These are phyloP conservation scores for Ips nitidus DNA, from an alignment of 1,140 invertebrate species.

Conservation along the genomic window DNA sequence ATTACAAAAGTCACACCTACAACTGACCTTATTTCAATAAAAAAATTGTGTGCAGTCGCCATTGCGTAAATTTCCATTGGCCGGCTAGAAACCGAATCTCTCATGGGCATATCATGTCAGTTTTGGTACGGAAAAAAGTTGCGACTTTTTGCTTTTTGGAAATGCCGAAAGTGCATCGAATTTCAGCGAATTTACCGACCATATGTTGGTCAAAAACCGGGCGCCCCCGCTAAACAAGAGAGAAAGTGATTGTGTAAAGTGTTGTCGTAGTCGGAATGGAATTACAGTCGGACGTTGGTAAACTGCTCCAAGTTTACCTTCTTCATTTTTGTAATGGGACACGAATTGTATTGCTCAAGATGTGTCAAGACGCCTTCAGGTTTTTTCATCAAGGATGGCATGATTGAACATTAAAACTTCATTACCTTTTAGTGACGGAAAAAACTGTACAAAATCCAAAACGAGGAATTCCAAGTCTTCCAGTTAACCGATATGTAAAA, in stretches of 20 bases:
- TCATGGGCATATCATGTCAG: too few relatives aligned
- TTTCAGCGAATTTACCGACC: conserved; percentile 10
- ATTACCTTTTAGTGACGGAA: too few relatives aligned
- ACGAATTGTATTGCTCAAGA: too few relatives aligned
- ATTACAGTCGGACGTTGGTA: conserved; percentile 13
- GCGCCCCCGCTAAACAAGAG: conserved; percentile 20
- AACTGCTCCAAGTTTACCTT: conserved; percentile 10
- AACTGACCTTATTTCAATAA: conserved; percentile 10
- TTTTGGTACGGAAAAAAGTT: too few relatives aligned
- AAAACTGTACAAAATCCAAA: too few relatives aligned
- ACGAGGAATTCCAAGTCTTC: too few relatives aligned
- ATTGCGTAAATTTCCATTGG: background rate
- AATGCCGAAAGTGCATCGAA: conserved; percentile 7
- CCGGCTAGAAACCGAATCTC: too few relatives aligned
- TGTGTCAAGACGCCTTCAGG: too few relatives aligned
- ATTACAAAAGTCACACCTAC: conserved; percentile 16
- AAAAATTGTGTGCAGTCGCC: background rate
- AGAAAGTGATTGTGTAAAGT: conserved; percentile 29
- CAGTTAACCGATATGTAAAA: background rate
- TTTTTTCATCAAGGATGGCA: too few relatives aligned
- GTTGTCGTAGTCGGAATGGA: conserved; percentile 13
- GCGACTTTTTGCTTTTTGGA: too few relatives aligned
- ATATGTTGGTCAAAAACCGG: conserved; percentile 16
- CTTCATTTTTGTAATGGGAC: too few relatives aligned
- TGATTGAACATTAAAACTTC: too few relatives aligned